Base-by-base conservation (phyloP, 1,140 invertebrate genomes). In the Aphaenogaster ashmeadi region DNA sequence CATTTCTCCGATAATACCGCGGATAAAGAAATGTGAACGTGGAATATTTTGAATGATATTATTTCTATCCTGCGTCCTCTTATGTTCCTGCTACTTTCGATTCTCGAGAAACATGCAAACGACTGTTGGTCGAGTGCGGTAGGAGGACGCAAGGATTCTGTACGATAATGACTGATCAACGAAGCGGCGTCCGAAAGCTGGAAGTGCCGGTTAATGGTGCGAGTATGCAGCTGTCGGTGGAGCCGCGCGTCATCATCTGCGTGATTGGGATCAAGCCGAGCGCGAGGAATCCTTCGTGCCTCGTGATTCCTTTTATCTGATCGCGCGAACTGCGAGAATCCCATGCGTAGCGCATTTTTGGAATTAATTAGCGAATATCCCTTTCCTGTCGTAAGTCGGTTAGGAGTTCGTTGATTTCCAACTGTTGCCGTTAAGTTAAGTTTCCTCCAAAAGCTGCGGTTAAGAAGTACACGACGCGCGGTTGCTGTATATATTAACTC, bases 181-280 rank as follows among this genome's bases (percentile, higher is more conserved):
- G 41, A 77, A 67, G 56, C 84, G 15, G 81, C 38, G 79, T 27
- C 78, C 69, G 66, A 84, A 90, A 90, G 75, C 60, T 72, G 89
- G 71, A 86, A 83, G 87, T 90, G 89, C 72, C 41, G 77, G 88
- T 86, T 90, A 91, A 86, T 84, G 87, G 69, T 75, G 69, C 75
- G 80, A 90, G 44, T 84, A 81, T 77, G 90, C 91, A 92, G 91
- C 91, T 92, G 90, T 87, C 86, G 86, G 72, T 88, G 86, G 54
- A 86, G 81, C 81, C 66, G 87, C 66, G 87, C 88, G 87, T 89
- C 87, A 91, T 92, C 91, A 91, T 90, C 77, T 87, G 91, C 90
- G 86, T 92, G 91, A 92, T 92, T 92, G 92, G 86, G 71, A 88
- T 86, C 87, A 72, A 90, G 52, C 58, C 71, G 64, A 78, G 88